Percentiles rank a stretch among this genome's conserved stretches.
These are phyloP conservation scores for Hyperopisus bebe DNA, from an alignment of 2,113 vertebrate species.

Conservation along the genomic window DNA sequence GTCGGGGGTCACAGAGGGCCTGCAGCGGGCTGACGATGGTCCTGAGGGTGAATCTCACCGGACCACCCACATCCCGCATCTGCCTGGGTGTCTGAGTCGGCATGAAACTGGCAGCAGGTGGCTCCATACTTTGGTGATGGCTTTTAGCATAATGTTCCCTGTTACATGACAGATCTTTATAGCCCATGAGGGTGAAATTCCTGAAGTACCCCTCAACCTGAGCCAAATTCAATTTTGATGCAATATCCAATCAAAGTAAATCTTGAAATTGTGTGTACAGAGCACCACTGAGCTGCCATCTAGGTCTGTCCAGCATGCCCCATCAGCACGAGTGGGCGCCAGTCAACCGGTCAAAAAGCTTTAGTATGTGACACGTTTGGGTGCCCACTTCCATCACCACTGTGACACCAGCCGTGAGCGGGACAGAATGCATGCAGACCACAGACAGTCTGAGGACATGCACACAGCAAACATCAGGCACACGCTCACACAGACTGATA, in stretches of 20 bases:
- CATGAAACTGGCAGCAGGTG: neutral
- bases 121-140: too few relatives aligned
- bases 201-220: neutral
- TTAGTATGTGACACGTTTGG: neutral
- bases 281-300: neutral
- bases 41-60: neutral
- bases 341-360: neutral
- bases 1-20: neutral
- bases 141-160: neutral
- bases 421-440: constrained; percentile 55
- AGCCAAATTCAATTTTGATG: neutral
- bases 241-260: neutral
- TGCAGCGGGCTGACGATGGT: neutral
- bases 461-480: constrained; percentile 18
- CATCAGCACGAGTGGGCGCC: neutral
- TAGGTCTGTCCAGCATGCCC: neutral
- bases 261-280: neutral
- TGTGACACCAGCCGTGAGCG: constrained; percentile 53
- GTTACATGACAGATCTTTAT: neutral
- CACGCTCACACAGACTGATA: neutral
- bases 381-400: constrained; percentile 43
- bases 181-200: neutral
- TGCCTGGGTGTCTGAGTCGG: neutral
- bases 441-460: constrained; percentile 42
- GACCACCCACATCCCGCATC: too few relatives aligned